Conservation (phyloP, 92 coral and sea anemone genomes). For the Montipora capitata region DNA sequence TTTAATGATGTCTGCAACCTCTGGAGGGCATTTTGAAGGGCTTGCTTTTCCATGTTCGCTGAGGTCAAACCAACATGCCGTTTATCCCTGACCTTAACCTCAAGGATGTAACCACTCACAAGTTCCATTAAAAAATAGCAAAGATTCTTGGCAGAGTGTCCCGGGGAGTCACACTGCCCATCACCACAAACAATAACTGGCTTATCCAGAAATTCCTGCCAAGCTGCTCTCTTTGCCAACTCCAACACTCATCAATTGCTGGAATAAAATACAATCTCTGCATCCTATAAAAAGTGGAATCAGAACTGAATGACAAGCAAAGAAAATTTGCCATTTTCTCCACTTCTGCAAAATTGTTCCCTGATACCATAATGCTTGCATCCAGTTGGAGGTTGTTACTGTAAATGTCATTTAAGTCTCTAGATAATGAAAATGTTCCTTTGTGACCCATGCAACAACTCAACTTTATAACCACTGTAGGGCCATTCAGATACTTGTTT, state of each 20-base stretch:
- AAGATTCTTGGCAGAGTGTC: constrained; percentile 56
- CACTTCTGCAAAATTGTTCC: constrained; percentile 55
- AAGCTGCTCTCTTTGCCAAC: constrained; percentile 37
- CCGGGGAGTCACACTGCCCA: constrained; percentile 80
- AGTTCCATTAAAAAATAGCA: constrained; percentile 8
- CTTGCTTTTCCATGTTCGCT: constrained; percentile 28
- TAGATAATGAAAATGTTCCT: too few species aligned
- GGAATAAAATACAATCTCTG: constrained; percentile 71
- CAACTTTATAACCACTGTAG: background rate
- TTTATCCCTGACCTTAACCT: constrained; percentile 58
- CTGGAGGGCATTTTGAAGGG: background rate
- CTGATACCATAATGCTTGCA: constrained; percentile 60
- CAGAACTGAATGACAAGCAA: constrained; percentile 50
- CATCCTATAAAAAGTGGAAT: constrained; percentile 47
- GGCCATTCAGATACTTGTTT: background rate
- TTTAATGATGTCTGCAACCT: constrained; percentile 1
- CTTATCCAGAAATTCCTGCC: constrained; percentile 34
- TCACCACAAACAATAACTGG: constrained; percentile 67
- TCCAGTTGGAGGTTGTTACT: constrained; percentile 66
- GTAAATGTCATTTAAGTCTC: constrained; percentile 30
- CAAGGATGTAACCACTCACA: constrained; percentile 22
- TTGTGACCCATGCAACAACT: too few species aligned
- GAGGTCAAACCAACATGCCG: constrained; percentile 28
- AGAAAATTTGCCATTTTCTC: constrained; percentile 46
- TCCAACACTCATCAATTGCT: constrained; percentile 73